Percentiles rank a stretch among this genome's conserved stretches.
Evolutionary conservation across 2,113 vertebrate genomes (phyloP).

Genomic region (Enhydra lutris): DNA sequence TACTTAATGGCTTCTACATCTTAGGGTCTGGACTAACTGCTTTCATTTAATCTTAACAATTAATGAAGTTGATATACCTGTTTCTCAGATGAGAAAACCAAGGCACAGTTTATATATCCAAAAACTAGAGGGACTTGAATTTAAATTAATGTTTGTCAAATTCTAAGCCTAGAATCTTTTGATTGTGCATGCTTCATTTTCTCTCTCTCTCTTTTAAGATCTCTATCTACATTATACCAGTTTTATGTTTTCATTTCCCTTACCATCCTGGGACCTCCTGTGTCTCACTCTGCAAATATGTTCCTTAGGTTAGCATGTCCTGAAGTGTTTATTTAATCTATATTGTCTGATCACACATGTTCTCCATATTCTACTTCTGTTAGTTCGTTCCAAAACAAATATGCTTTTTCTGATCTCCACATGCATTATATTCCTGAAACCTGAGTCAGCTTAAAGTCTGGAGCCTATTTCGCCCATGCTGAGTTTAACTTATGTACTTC

Average conservation of each 20-base stretch:
- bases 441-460: neutral
- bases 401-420: neutral
- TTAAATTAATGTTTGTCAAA: neutral
- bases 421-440: neutral
- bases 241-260: neutral
- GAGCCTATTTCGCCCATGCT: neutral
- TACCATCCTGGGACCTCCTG: neutral
- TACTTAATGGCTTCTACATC: neutral
- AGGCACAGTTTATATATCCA: neutral
- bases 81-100: neutral
- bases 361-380: neutral
- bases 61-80: neutral
- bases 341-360: neutral
- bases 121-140: neutral
- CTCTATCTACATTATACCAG: neutral
- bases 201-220: neutral
- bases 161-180: neutral
- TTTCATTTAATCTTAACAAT: neutral
- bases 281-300: neutral
- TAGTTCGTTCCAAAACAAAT: neutral
- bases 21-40: neutral
- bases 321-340: neutral
- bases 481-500: neutral
- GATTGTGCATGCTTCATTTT: neutral
- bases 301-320: neutral